Evolutionary conservation across 2,888 invertebrate genomes (phyloP), one percentile per base, ranked within the genome.

Genomic region (Trilocha varians): DNA sequence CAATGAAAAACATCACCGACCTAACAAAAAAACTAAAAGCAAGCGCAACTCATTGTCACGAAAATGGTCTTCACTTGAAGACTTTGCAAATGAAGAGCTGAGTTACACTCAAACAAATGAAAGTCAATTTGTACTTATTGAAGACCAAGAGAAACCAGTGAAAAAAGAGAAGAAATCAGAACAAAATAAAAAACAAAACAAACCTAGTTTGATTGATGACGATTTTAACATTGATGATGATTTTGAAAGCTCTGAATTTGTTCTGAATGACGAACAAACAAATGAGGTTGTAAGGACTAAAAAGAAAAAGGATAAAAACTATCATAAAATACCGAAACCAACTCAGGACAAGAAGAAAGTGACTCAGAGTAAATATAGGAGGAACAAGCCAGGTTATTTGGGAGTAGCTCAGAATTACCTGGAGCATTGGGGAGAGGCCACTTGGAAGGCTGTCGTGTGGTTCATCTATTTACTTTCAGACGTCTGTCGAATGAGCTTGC

Each of bases 401-500:
- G 70, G 87, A 0, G 44, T 84, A 43, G 77, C 78, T 39, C 87
- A 85, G 41, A 78, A 70, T 45, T 83, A 80, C 41, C 40, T 85
- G 33, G 84, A 87, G 46, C 85, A 87, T 44, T 90, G 90, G 89
- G 80, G 86, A 8, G 87, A 80, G 35, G 88, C 86, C 1, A 85
- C 88, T 5, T 78, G 87, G 67, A 89, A 87, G 58, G 89, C 93
- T 43, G 70, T 93, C 42, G 86, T 90, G 44, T 95, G 95, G 95
- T 88, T 95, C 45, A 82, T 92, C 50, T 91, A 92, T 77, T 82
- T 95, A 55, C 87, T 95, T 16, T 92, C 91, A 16, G 95, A 95
- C 70, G 92, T 95, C 53, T 89, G 92, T 53, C 90, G 91, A 45
- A 90, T 95, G 87, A 95, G 94, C 65, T 82, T 89, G 33, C 91